Conservation (phyloP, 2,888 invertebrate species). For the Dascillus cervinus region DNA sequence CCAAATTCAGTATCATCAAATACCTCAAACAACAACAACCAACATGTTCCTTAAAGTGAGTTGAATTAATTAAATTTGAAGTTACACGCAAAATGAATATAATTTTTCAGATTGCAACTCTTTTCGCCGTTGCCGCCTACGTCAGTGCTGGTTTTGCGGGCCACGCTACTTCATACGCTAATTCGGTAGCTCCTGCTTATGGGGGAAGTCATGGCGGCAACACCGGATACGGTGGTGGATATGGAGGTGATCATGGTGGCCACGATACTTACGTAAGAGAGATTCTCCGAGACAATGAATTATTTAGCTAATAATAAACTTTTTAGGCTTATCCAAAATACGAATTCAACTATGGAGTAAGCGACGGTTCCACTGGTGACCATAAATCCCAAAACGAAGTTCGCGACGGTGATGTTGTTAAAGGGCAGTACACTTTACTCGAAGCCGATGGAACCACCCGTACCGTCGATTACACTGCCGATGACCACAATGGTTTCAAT, state of each 20-base stretch:
- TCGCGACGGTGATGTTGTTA: slow-evolving; percentile 49
- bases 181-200: no score
- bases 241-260: slow-evolving; percentile 1
- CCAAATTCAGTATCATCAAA: slow-evolving; percentile 21
- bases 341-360: slow-evolving; percentile 51
- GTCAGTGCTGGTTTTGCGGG: slow-evolving; percentile 43
- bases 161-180: no score
- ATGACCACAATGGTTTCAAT: slow-evolving; percentile 49
- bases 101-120: slow-evolving; percentile 29
- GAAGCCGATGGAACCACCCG: slow-evolving; percentile 51
- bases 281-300: no score
- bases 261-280: no score
- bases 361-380: slow-evolving; percentile 51
- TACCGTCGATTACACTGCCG: slow-evolving; percentile 51
- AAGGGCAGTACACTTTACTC: slow-evolving; percentile 52
- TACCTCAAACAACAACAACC: slow-evolving; percentile 23
- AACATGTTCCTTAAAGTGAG: slow-evolving; percentile 31
- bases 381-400: slow-evolving; percentile 49
- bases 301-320: no score
- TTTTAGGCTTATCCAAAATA: no score
- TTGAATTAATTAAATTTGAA: no score
- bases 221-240: no score
- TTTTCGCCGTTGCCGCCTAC: slow-evolving; percentile 37
- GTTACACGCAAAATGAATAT: no score
- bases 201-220: no score